Evolutionary conservation across 2,888 invertebrate genomes (phyloP), one percentile per base, ranked within the genome.

Genomic region (Philopedon plagiatum): DNA sequence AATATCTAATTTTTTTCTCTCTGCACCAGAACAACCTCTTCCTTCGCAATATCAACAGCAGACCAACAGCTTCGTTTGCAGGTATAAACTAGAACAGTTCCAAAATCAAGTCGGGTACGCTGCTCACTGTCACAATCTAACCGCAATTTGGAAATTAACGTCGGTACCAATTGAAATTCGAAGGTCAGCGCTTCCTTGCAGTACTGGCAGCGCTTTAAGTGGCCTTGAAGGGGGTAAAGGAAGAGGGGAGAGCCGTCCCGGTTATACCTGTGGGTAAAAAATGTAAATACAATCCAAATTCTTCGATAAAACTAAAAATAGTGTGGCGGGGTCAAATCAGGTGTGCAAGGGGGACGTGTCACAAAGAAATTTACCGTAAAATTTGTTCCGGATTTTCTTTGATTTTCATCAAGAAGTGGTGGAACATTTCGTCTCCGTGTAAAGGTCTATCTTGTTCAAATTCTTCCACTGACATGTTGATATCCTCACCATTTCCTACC

Each of bases 61-160:
- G 90, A 89, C 96, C 96, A 96, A 85, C 97, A 97, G 82, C 94
- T 96, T 79, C 90, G 90, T 39, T 90, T 87, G 83, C 97, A 97
- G 0, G 96, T 94, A 83, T 92, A 96, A 13, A 96, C 86, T 11
- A 96, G 86, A 1, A 95, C 92, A n/a, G 94, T 95, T 7, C 96
- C 94, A 83, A 94, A 96, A 84, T 97, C 96, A 41, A 94, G 85
- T 75, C 90, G 88, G 5, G 87, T 79, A 8, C 75, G 75, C 11
- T 88, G 87, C 18, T 87, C 85, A 1, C 84, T 80, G 72, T 89
- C 89, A 32, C 85, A 87, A 15, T 86, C 84, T 56, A 94, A 84
- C 61, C 87, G 87, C 34, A 96, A 86, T 66, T 92, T 90, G 18
- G 92, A 90, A 65, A 96, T 91, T 37, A 96, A 87, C 1, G 93